A percentile compares a stretch with the other conserved stretches of the same genome.
Evolutionary conservation across 1,140 invertebrate species (phyloP).

Genomic region (Meloidogyne floridensis): DNA sequence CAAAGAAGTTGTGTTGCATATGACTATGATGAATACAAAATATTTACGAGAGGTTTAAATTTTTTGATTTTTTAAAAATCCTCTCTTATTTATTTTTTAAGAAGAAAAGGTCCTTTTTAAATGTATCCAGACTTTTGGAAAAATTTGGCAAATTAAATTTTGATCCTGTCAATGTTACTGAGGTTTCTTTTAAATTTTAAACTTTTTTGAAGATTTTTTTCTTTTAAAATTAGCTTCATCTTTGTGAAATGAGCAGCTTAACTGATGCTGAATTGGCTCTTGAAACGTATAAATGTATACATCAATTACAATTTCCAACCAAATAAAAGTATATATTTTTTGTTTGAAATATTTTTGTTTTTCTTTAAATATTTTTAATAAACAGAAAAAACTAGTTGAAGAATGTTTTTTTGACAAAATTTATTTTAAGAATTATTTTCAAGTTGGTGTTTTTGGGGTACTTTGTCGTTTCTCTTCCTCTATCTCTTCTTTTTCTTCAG

Average conservation of each 20-base stretch:
- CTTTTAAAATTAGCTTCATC: background rate
- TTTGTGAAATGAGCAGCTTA: background rate
- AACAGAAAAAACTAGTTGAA: background rate
- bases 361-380: slow-evolving; percentile 7
- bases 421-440: background rate
- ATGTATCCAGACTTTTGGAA: slow-evolving; percentile 24
- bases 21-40: slow-evolving; percentile 33
- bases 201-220: background rate
- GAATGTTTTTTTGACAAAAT: background rate
- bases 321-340: slow-evolving; percentile 6
- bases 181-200: slow-evolving; percentile 8
- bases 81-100: background rate
- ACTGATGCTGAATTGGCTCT: slow-evolving; percentile 8
- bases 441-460: background rate
- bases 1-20: slow-evolving; percentile 29
- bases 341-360: background rate
- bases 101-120: slow-evolving; percentile 15
- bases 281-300: slow-evolving; percentile 8
- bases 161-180: slow-evolving; percentile 29
- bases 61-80: background rate
- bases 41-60: slow-evolving; percentile 2
- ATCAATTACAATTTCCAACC: slow-evolving; percentile 3
- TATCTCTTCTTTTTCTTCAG: background rate
- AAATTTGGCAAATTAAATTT: slow-evolving; percentile 29
- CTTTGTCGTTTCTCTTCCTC: background rate